Evolutionary conservation across 2,797 vertebrate genomes (phyloP).

Genomic region (Sphenopsis melanotis): DNA sequence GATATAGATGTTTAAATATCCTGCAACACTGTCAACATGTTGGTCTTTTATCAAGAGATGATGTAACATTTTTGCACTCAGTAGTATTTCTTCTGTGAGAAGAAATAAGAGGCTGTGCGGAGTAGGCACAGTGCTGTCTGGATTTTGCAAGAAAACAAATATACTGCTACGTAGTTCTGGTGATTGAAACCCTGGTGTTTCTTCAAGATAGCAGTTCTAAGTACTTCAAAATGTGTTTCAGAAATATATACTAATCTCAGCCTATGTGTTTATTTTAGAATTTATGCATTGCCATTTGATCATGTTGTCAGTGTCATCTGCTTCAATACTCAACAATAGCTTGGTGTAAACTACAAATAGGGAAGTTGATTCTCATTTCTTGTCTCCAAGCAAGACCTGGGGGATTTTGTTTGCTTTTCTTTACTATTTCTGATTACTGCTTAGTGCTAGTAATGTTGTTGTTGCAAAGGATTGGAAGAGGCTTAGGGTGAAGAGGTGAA

Average conservation of each 20-base stretch:
- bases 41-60: not conserved
- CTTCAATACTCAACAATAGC: not conserved
- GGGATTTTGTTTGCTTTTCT: not conserved
- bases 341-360: not conserved
- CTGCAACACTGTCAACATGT: not conserved
- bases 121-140: not conserved
- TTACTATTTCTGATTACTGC: not conserved
- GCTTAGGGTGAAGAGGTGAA: not conserved
- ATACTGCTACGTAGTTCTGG: not conserved
- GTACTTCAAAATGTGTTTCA: not conserved
- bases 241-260: not conserved
- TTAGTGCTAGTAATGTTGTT: not conserved
- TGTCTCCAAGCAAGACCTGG: not conserved
- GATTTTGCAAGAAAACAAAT: not conserved
- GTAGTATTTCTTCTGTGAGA: not conserved
- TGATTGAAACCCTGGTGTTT: not conserved
- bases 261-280: not conserved
- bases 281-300: not conserved
- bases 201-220: not conserved
- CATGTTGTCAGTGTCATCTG: accelerated
- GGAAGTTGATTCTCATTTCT: not conserved
- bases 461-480: not conserved
- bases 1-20: not conserved
- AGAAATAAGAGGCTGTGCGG: not conserved
- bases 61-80: not conserved